A percentile compares a stretch with the other conserved stretches of the same genome.
These are phyloP conservation scores for Drosophila merina DNA, from an alignment of 2,888 invertebrate genomes.

Conservation along the genomic window DNA sequence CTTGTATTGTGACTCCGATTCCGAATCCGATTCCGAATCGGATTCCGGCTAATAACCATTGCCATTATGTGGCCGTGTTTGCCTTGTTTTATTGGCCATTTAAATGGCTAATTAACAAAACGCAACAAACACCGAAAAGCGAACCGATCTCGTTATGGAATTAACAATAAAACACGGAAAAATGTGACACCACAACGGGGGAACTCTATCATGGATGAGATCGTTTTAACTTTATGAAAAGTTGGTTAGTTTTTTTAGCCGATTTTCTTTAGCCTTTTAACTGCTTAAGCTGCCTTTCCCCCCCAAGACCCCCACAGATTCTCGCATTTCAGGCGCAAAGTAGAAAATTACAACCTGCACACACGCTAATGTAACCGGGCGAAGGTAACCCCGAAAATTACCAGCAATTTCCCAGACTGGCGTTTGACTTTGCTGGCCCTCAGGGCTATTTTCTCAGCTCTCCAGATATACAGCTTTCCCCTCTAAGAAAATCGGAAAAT, in stretches of 20 bases:
- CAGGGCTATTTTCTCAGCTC: slow-evolving; percentile 64
- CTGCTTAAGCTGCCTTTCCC: neutral
- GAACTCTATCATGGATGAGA: neutral
- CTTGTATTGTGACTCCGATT: slow-evolving; percentile 40
- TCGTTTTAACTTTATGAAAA: slow-evolving; percentile 40
- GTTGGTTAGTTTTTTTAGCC: slow-evolving; percentile 48
- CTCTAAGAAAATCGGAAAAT: neutral
- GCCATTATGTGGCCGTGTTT: slow-evolving; percentile 13
- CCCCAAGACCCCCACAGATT: neutral
- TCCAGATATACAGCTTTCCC: slow-evolving; percentile 40
- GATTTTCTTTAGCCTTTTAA: neutral
- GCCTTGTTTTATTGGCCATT: slow-evolving; percentile 60
- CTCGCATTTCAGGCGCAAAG: slow-evolving; percentile 70
- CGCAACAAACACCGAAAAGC: slow-evolving; percentile 59
- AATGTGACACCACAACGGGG: slow-evolving; percentile 16
- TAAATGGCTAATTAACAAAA: slow-evolving; percentile 77
- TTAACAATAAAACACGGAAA: neutral
- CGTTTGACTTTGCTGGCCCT: slow-evolving; percentile 51
- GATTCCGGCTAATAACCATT: slow-evolving; percentile 50
- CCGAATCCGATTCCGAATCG: slow-evolving; percentile 4
- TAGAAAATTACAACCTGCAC: slow-evolving; percentile 78
- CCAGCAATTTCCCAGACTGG: slow-evolving; percentile 57
- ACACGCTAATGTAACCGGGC: slow-evolving; percentile 66
- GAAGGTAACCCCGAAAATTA: slow-evolving; percentile 65
- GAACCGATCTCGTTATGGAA: slow-evolving; percentile 3